Evolutionary conservation across 92 coral and sea anemone genomes (phyloP), one percentile per base, ranked within the genome.

Genomic region (Zoanthus gigantus): DNA sequence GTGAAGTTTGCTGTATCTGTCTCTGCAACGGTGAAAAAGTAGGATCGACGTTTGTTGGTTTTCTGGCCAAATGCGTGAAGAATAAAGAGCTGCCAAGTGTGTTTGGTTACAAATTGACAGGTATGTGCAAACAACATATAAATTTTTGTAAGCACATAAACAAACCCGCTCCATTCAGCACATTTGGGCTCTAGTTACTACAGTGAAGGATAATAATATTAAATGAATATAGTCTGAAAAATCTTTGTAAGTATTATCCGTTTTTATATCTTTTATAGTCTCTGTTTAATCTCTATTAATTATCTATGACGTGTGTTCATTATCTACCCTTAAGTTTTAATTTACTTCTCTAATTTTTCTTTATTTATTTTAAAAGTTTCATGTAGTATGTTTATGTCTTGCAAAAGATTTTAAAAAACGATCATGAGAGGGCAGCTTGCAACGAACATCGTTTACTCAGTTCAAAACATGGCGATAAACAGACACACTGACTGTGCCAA

Each of bases 31-130:
- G 30, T 28, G 7, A 65, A 66, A 46, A 12, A 3, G 16, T 2
- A n/a, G 44, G 58, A 50, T 18, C 85, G 23, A 81, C 85, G 0
- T 81, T 63, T 81, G 85, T 81, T 67, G 85, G 85, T 16, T 81
- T 81, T 31, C 66, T 45, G 30, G 9, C 2, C 14, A 63, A 67
- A 81, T 81, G 85, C 7, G 74, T 44, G 34, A 81, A 63, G 48
- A 81, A 81, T 52, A 71, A n/a, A 5, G 74, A 81, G 14, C 23
- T 81, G 30, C 75, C 85, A 0, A 18, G 44, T 45, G 23, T 81
- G 18, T 81, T 60, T 46, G 85, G 85, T 48, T 81, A 23, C 85
- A 66, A 66, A 14, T 18, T 81, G 63, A 65, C 85, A 65, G 75
- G 85, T 81, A 65, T 9, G 75, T 23, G 67, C 9, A 17, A 30